Conservation (phyloP, 2,797 vertebrate genomes). For the Pseudochirops corinnae region DNA sequence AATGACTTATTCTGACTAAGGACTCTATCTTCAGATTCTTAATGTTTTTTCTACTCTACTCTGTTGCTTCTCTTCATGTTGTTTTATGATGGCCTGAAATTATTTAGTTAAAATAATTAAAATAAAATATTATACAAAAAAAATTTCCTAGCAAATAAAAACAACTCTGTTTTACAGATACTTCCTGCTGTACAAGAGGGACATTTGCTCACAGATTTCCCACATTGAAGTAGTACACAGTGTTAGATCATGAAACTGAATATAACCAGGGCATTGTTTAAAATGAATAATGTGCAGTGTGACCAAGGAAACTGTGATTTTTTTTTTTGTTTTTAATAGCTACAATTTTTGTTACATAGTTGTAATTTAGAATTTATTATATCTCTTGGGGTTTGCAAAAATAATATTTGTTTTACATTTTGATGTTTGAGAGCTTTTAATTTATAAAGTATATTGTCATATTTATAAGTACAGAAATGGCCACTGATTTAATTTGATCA, state of each 20-base stretch:
- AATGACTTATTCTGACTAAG: background rate
- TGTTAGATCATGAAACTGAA: constrained; percentile 61
- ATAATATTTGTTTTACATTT: constrained; percentile 13
- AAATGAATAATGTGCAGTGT: constrained; percentile 77
- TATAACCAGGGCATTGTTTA: constrained; percentile 83
- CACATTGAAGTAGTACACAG: constrained; percentile 68
- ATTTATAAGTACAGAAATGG: background rate
- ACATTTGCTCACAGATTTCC: constrained; percentile 78
- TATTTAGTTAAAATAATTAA: constrained; percentile 41
- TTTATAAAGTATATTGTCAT: constrained; percentile 46
- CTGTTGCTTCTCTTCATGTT: background rate
- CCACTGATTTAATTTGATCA: background rate
- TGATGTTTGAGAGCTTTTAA: constrained; percentile 25
- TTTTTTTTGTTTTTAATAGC: constrained; percentile 75
- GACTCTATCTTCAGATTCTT: background rate
- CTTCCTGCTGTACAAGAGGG: constrained; percentile 62
- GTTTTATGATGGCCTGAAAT: constrained; percentile 69
- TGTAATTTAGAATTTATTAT: constrained; percentile 71
- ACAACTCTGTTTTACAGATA: constrained; percentile 75
- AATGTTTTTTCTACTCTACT: background rate
- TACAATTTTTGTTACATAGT: constrained; percentile 58
- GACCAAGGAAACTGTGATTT: constrained; percentile 73
- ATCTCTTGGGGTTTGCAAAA: constrained; percentile 21
- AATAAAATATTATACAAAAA: constrained; percentile 57
- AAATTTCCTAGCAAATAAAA: constrained; percentile 78